These are phyloP conservation scores for Ormyrus nitidulus DNA, from an alignment of 2,888 invertebrate genomes.

Conservation along the genomic window DNA sequence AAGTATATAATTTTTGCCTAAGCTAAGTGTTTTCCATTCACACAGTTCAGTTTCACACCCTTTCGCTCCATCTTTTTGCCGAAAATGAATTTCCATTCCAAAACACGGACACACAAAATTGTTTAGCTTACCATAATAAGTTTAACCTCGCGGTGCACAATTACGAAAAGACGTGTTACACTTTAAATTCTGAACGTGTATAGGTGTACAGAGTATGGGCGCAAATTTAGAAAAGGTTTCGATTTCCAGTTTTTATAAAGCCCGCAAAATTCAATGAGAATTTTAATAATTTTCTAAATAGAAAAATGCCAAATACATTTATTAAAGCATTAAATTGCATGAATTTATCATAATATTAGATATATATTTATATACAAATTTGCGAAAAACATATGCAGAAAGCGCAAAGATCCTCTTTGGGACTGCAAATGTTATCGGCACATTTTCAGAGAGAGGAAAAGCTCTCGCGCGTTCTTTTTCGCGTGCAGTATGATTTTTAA, in stretches of 20 bases:
- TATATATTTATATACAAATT: slow-evolving; percentile 53
- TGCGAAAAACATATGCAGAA: slow-evolving; percentile 48
- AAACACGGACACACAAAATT: slow-evolving; percentile 42
- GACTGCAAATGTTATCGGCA: slow-evolving; percentile 47
- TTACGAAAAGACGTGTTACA: slow-evolving; percentile 34
- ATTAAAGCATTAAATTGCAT: slow-evolving; percentile 51
- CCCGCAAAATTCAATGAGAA: slow-evolving; percentile 29
- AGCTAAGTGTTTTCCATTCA: slow-evolving; percentile 35
- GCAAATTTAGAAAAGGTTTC: slow-evolving; percentile 55
- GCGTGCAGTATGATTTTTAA: slow-evolving; percentile 46
- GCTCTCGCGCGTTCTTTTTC: slow-evolving; percentile 38
- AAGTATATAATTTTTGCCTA: slow-evolving; percentile 63
- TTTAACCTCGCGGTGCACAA: slow-evolving; percentile 45
- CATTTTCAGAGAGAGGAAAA: slow-evolving; percentile 52
- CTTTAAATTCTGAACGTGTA: slow-evolving; percentile 45
- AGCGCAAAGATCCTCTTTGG: slow-evolving; percentile 20
- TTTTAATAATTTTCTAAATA: slow-evolving; percentile 39
- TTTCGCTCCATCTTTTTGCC: slow-evolving; percentile 12
- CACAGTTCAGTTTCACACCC: slow-evolving; percentile 21
- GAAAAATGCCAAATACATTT: slow-evolving; percentile 49
- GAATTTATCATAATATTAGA: slow-evolving; percentile 44
- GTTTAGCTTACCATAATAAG: slow-evolving; percentile 32
- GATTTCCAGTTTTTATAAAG: slow-evolving; percentile 23
- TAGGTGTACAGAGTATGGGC: slow-evolving; percentile 43
- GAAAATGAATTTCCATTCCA: slow-evolving; percentile 33